Evolutionary conservation across 2,113 vertebrate species (phyloP).

Genomic region (Merops nubicus): DNA sequence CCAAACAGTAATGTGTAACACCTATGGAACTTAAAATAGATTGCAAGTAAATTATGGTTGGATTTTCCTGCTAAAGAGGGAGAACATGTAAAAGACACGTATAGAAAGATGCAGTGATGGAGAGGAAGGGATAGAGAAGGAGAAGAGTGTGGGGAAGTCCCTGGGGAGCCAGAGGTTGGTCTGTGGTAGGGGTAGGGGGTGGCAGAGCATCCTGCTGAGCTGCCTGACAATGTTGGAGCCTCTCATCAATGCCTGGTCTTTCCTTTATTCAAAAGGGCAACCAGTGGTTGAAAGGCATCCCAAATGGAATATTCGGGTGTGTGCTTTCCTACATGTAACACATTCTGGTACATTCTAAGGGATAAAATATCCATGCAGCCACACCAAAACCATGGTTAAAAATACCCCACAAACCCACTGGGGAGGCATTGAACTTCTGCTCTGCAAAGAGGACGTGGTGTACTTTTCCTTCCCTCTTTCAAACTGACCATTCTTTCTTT

Average conservation of each 20-base stretch:
- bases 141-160: background rate
- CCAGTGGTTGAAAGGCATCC: background rate
- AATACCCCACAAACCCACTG: background rate
- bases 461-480: background rate
- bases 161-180: accelerated
- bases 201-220: accelerated
- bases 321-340: background rate
- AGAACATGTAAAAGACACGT: accelerated
- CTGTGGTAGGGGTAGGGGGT: background rate
- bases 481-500: background rate
- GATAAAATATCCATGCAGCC: accelerated
- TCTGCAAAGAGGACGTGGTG: accelerated
- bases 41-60: background rate
- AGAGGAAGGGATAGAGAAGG: background rate
- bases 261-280: background rate
- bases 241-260: background rate
- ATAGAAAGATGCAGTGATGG: background rate
- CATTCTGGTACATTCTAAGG: background rate
- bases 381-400: background rate
- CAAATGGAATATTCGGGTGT: background rate
- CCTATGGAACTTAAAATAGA: background rate
- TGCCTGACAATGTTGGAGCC: background rate
- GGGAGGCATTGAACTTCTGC: accelerated
- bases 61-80: background rate
- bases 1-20: background rate